phyloP scores from a whole-genome alignment of 2,113 vertebrate species.

The Gadus chalcogrammus region DNA sequence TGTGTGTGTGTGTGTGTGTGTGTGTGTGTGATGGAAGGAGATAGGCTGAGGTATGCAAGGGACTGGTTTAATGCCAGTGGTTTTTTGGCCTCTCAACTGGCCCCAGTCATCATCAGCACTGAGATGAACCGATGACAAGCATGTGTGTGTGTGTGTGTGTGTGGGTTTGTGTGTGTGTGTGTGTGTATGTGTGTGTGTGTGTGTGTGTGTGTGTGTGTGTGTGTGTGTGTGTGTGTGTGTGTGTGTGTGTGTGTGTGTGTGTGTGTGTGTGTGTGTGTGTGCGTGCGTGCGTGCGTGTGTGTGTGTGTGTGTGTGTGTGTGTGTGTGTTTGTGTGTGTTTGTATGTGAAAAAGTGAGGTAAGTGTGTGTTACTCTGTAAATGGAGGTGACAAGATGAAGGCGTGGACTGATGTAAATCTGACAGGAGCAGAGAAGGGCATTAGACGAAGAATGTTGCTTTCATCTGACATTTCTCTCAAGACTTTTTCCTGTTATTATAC shows the following conservation, averaged over 20 bases:
- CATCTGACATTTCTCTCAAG: background rate
- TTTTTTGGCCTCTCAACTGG: constrained; percentile 10
- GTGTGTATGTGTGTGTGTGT: background rate
- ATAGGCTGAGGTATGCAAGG: constrained; percentile 15
- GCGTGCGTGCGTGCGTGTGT: background rate
- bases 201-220: background rate
- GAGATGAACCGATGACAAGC: constrained; percentile 12
- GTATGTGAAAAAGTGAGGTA: background rate
- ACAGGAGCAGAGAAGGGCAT: constrained; percentile 4
- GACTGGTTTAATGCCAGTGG: background rate
- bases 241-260: too few relatives aligned
- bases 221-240: too few relatives aligned
- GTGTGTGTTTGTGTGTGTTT: background rate
- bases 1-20: background rate
- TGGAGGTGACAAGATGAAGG: background rate
- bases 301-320: background rate
- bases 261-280: background rate
- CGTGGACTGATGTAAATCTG: constrained; percentile 26
- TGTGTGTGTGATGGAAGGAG: background rate
- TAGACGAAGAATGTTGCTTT: constrained; percentile 13
- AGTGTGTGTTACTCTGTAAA: background rate
- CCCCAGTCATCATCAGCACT: background rate
- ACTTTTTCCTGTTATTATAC: background rate
- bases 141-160: constrained; percentile 8
- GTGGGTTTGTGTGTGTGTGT: background rate